Evolutionary conservation across 2,113 vertebrate species (phyloP), one percentile per base, ranked within the genome.

Genomic region (Synodontis membranacea): DNA sequence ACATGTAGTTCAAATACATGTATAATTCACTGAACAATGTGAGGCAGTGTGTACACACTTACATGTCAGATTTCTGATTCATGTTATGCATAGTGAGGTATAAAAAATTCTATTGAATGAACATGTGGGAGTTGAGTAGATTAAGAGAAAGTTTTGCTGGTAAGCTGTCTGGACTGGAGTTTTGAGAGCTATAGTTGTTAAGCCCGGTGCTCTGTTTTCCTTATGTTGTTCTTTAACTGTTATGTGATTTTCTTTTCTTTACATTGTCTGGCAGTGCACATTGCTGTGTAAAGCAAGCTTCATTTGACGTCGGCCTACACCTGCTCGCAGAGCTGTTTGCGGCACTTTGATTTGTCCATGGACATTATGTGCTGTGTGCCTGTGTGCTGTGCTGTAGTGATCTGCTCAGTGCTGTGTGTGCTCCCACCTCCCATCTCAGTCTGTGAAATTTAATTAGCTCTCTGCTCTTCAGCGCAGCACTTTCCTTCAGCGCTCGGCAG

Each of bases 371-470:
- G 84, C 82, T 48, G 44, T 82, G 62, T 86, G 34, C 48, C 79
- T 81, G 88, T 72, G 86, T 56, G 87, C 82, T 64, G 60, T 76
- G 62, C 80, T 83, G 82, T 80, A 86, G 90, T 88, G 87, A 79
- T 90, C 87, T 85, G 60, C 62, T 23, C 44, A 58, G 75, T 86
- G 68, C 88, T 86, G 82, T 78, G 85, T 87, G 88, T 87, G 89
- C 90, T 86, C 90, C 90, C 56, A 84, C 90, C 91, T 93, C 92
- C 93, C 94, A 93, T 91, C 93, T 93, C 94, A 94, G 94, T 93
- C 95, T 95, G 95, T 95, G 94, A 95, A 95, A 96, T 95, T 94
- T 95, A 95, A 96, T 96, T 95, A 95, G 95, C 94, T 94, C 93
- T 93, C 91, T 90, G 93, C 92, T 95, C 94, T 87, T 90, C 82